Conservation (phyloP, 2,113 vertebrate species). For the Empidonax alnorum region DNA sequence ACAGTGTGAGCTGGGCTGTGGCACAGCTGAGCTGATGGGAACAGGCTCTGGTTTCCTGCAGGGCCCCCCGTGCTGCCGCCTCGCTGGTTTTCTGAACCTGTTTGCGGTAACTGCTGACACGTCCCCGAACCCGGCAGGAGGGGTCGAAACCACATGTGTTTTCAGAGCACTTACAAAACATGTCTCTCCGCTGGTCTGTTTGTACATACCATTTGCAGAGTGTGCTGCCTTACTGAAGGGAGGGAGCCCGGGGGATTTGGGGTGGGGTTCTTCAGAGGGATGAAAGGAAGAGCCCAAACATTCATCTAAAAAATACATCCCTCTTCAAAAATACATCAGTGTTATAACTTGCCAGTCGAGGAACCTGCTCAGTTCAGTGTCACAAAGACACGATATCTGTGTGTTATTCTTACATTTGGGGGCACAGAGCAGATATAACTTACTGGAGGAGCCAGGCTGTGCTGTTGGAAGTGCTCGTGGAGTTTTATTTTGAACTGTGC, state of each 20-base stretch:
- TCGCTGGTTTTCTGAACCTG: background rate
- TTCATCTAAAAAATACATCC: background rate
- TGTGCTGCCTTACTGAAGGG: accelerated
- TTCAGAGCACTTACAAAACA: background rate
- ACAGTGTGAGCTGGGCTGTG: background rate
- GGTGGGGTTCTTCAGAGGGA: background rate
- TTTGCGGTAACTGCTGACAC: background rate
- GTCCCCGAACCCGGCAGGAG: background rate
- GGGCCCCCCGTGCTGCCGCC: background rate
- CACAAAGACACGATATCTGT: background rate
- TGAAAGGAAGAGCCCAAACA: background rate
- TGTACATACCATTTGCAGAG: too few species aligned
- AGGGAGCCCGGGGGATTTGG: background rate
- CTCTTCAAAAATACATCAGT: background rate
- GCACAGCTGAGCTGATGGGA: conserved; percentile 20
- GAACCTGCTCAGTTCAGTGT: background rate
- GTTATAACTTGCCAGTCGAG: accelerated
- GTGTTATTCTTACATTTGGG: background rate
- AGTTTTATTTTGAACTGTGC: background rate
- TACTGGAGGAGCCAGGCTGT: accelerated
- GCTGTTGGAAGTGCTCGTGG: background rate
- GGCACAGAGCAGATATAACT: background rate
- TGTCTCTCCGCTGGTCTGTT: background rate
- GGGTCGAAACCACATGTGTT: background rate
- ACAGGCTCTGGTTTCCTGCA: conserved; percentile 45